Percentiles rank a stretch among this genome's conserved stretches.
Evolutionary conservation across 2,888 invertebrate genomes (phyloP).

Genomic region (Neoscelio sp.): DNA sequence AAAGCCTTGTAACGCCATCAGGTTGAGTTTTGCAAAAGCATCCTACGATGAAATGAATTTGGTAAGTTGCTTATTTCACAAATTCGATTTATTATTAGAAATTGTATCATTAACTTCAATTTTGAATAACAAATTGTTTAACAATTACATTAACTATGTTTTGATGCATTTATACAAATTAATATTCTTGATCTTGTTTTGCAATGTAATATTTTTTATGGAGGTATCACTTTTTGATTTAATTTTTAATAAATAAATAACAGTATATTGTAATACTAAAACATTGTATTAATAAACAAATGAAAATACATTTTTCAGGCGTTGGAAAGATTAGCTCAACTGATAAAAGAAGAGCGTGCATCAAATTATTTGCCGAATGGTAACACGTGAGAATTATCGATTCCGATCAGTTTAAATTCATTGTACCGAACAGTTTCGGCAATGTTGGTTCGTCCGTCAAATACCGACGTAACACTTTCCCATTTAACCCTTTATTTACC

Average conservation of each 20-base stretch:
- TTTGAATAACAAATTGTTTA: slow-evolving; percentile 16
- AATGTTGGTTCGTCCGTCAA: neutral
- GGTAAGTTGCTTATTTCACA: slow-evolving; percentile 77
- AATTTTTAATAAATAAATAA: neutral
- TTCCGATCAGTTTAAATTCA: neutral
- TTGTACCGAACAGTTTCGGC: slow-evolving; percentile 13
- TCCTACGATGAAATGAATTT: slow-evolving; percentile 87
- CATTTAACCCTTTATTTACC: too few relatives aligned
- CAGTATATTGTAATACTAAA: neutral
- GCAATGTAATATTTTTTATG: too few relatives aligned
- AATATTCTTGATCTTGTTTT: slow-evolving; percentile 7
- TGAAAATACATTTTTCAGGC: slow-evolving; percentile 79
- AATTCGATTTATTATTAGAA: slow-evolving; percentile 15
- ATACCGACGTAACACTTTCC: too few relatives aligned
- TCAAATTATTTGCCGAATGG: slow-evolving; percentile 71
- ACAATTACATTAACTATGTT: neutral
- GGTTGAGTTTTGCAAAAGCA: slow-evolving; percentile 89
- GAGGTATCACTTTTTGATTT: too few relatives aligned
- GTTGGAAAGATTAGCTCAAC: slow-evolving; percentile 85
- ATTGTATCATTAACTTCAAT: slow-evolving; percentile 6
- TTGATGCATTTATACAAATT: neutral
- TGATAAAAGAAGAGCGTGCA: slow-evolving; percentile 86
- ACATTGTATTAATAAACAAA: neutral
- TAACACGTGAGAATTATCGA: slow-evolving; percentile 69
- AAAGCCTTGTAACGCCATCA: slow-evolving; percentile 87